Conservation (phyloP, 2,113 vertebrate species). For the Chlamydotis undulata region DNA sequence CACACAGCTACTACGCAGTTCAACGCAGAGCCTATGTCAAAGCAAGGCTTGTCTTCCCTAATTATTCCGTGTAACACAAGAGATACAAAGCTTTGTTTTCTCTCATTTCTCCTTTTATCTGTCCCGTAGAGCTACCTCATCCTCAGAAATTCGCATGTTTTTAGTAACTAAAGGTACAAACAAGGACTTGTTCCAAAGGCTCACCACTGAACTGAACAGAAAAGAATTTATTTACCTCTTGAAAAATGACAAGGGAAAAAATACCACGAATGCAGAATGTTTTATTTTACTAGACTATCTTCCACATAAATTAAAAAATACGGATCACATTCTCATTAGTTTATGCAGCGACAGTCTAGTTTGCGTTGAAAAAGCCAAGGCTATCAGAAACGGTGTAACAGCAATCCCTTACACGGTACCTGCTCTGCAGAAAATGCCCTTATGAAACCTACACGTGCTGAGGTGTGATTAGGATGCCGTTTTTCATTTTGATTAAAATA, state of each 20-base stretch:
- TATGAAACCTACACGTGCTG: constrained; percentile 27
- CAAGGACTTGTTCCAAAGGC: background rate
- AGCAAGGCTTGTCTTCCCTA: background rate
- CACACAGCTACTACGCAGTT: background rate
- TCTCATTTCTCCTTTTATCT: background rate
- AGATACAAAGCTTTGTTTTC: background rate
- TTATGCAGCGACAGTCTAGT: background rate
- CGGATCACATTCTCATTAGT: background rate
- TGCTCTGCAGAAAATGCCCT: background rate
- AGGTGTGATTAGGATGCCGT: constrained; percentile 7
- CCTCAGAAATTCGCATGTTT: background rate
- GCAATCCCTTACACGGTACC: background rate
- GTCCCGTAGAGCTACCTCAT: background rate
- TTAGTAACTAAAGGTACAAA: background rate
- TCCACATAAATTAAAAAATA: background rate
- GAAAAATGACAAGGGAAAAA: background rate
- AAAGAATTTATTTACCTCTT: background rate
- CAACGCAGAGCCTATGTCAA: background rate
- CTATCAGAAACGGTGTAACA: background rate
- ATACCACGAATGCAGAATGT: background rate
- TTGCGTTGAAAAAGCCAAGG: background rate
- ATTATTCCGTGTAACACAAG: background rate
- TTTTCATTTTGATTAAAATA: constrained; percentile 20
- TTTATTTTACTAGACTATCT: background rate
- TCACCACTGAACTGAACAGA: background rate